Evolutionary conservation across 2,113 vertebrate species (phyloP), one percentile per base, ranked within the genome.

Genomic region (Shinisaurus crocodilurus): DNA sequence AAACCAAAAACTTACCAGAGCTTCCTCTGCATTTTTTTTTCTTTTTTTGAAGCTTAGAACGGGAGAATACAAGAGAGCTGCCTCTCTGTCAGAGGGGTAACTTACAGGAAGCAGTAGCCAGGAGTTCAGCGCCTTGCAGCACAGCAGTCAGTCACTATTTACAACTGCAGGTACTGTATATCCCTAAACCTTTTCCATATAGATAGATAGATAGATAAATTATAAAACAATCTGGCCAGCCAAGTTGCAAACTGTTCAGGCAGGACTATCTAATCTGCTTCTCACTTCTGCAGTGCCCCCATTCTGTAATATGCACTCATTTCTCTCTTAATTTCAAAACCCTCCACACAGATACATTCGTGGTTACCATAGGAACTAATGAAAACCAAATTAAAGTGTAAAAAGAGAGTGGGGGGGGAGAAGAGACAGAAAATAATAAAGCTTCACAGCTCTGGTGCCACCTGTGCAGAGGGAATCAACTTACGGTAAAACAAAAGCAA

Each of bases 321-420:
- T 60, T 96, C 13, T 92, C 96, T 74, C 25, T 85, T 88, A 20
- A 94, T 85, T 94, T 93, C 43, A 85, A 94, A 94, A 96, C 93
- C 94, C 95, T 93, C 95, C 45, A 40, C 45, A 40, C 92, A 96
- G 96, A 92, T 94, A 94, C 93, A 92, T 86, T 91, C 92, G 1
- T 75, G 90, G 97, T 98, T 97, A 92, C 96, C 97, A 98, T 97
- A 94, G 97, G 96, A 97, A 98, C 97, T 63, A 82, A 88, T 70
- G 93, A 94, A 97, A 97, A 95, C 94, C 95, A 88, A 95, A 93
- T 94, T 79, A 79, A 89, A 85, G 82, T 50, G 60, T 77, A 40
- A 60, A 89, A 5, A 23, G 57, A 77, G 86, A 83, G 80, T 50
- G 82, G 82, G 77, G 5, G 37, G 63, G 43, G 10, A 29, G 69